phyloP scores from a whole-genome alignment of 1,140 invertebrate species.

The Brachionus koreanus region DNA sequence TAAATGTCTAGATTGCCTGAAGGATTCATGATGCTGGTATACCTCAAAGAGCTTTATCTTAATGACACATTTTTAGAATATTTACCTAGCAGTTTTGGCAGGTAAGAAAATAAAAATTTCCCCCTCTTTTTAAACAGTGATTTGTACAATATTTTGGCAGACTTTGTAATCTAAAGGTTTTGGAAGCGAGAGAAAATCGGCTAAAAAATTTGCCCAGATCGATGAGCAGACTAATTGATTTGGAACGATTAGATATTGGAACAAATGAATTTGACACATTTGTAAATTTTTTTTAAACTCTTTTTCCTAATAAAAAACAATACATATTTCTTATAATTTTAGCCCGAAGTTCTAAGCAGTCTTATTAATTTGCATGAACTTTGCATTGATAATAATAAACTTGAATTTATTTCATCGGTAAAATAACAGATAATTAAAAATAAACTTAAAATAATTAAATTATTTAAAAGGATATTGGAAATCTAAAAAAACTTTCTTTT shows the following conservation, averaged over 20 bases:
- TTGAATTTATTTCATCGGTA: constrained; percentile 68
- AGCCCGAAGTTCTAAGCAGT: constrained; percentile 82
- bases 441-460: neutral
- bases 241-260: constrained; percentile 83
- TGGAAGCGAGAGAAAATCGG: constrained; percentile 86
- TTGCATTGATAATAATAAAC: constrained; percentile 83
- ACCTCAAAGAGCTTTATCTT: constrained; percentile 55
- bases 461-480: constrained; percentile 9
- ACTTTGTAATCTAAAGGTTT: constrained; percentile 73
- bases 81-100: constrained; percentile 57
- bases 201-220: constrained; percentile 84
- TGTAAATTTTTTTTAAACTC: constrained; percentile 61
- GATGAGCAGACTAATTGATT: constrained; percentile 72
- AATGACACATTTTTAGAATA: constrained; percentile 58
- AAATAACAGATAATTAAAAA: constrained; percentile 45
- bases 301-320: neutral
- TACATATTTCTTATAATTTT: constrained; percentile 47
- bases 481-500: constrained; percentile 71
- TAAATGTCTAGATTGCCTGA: constrained; percentile 52
- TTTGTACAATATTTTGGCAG: constrained; percentile 50
- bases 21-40: constrained; percentile 55
- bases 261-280: constrained; percentile 88
- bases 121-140: neutral
- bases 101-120: constrained; percentile 43
- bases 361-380: constrained; percentile 75